Evolutionary conservation across 2,888 invertebrate species (phyloP).

Genomic region (Augochlorella aurata): DNA sequence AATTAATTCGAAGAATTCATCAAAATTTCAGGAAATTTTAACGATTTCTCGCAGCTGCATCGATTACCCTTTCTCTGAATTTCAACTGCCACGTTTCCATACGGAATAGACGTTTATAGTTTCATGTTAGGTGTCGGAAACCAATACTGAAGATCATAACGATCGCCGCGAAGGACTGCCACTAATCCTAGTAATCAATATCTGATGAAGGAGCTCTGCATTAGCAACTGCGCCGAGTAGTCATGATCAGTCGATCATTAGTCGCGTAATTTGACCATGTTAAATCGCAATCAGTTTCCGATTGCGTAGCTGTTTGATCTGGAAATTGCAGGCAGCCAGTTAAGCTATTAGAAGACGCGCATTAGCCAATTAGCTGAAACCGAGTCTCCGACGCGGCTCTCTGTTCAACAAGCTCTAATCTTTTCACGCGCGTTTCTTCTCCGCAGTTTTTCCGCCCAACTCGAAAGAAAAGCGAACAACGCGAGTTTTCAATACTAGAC

Average conservation of each 20-base stretch:
- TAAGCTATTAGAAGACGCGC: background rate
- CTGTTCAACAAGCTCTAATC: background rate
- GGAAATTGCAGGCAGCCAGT: background rate
- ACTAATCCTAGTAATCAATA: background rate
- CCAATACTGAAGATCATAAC: background rate
- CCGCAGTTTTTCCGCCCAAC: no score
- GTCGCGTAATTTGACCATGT: background rate
- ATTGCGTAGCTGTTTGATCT: background rate
- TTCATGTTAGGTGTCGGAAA: background rate
- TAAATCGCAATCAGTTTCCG: slow-evolving; percentile 7
- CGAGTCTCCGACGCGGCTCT: background rate
- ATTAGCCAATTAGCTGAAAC: background rate
- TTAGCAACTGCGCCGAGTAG: background rate
- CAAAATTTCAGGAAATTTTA: no score
- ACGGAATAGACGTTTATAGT: background rate
- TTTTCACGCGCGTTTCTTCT: background rate
- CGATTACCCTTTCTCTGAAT: no score
- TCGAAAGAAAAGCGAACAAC: no score
- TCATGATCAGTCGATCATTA: slow-evolving; percentile 6
- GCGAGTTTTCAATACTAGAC: background rate
- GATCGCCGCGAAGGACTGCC: background rate
- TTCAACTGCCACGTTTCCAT: background rate
- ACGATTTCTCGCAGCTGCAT: no score
- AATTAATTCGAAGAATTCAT: no score
- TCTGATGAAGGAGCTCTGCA: background rate